Conservation (phyloP, 2,797 vertebrate genomes). For the Octomys mimax region DNA sequence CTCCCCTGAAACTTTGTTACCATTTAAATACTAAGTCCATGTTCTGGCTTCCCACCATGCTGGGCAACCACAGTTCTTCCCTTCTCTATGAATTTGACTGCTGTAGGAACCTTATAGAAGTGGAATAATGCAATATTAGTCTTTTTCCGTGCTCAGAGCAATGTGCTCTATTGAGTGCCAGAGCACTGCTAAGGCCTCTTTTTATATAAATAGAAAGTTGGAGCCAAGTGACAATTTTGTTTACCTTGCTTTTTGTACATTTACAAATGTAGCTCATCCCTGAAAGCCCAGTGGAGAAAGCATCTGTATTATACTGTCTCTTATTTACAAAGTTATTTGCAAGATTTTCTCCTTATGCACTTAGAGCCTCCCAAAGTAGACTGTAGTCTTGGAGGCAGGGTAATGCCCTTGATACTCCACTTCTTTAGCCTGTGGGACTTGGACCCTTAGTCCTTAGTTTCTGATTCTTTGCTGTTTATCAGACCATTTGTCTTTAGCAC, state of each 20-base stretch:
- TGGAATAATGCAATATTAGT: neutral
- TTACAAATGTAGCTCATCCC: neutral
- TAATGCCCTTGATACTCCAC: neutral
- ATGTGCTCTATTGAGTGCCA: neutral
- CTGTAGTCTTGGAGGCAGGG: neutral
- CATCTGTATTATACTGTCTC: neutral
- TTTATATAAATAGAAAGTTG: neutral
- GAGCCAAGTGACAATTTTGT: neutral
- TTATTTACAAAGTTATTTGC: neutral
- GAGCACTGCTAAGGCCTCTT: neutral
- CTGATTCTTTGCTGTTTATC: slow-evolving; percentile 30
- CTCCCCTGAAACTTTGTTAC: neutral
- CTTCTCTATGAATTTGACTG: neutral
- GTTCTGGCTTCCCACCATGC: neutral
- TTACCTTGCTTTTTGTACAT: neutral
- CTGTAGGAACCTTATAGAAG: neutral
- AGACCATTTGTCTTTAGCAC: neutral
- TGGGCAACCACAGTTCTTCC: fast-evolving
- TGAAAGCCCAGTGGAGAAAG: neutral
- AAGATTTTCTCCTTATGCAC: neutral
- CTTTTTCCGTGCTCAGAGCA: neutral
- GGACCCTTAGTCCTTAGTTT: neutral
- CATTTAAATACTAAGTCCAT: neutral
- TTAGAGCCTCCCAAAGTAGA: neutral
- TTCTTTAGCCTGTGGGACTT: neutral